These are phyloP conservation scores for Drosophila subobscura DNA, from an alignment of 1,140 invertebrate species.

Conservation along the genomic window DNA sequence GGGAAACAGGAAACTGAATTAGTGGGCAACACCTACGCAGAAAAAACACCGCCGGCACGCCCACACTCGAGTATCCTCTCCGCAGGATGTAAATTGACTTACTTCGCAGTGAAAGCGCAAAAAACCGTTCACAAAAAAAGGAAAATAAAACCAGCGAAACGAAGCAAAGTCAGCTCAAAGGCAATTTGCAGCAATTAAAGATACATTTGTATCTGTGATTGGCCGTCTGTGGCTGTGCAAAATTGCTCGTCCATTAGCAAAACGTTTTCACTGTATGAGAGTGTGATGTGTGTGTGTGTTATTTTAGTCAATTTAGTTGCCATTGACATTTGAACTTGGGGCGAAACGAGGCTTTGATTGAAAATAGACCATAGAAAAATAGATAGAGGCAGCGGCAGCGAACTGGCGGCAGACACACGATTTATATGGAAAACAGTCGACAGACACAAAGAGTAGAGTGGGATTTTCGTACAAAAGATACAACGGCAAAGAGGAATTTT, in stretches of 20 bases:
- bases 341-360: conserved; percentile 31
- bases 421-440: conserved; percentile 47
- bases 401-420: conserved; percentile 18
- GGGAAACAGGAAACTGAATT: conserved; percentile 43
- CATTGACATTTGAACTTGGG: conserved; percentile 80
- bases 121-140: not conserved
- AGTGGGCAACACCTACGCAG: conserved; percentile 47
- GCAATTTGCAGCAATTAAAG: conserved; percentile 63
- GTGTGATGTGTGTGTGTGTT: conserved; percentile 17
- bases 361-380: conserved; percentile 52
- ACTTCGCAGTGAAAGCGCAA: conserved; percentile 30
- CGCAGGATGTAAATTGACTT: conserved; percentile 52
- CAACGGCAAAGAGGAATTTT: conserved; percentile 13
- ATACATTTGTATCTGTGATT: conserved; percentile 50
- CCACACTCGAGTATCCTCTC: conserved; percentile 17
- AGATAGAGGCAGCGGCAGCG: conserved; percentile 3
- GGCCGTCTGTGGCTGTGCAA: conserved; percentile 36
- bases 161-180: conserved; percentile 51
- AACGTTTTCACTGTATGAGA: conserved; percentile 20
- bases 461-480: no score
- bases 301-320: conserved; percentile 67
- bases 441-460: not conserved
- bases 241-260: conserved; percentile 68
- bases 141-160: conserved; percentile 1
- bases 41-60: conserved; percentile 9